phyloP scores from a whole-genome alignment of 2,797 vertebrate species.

The Microctenopoma stevenorrisi region DNA sequence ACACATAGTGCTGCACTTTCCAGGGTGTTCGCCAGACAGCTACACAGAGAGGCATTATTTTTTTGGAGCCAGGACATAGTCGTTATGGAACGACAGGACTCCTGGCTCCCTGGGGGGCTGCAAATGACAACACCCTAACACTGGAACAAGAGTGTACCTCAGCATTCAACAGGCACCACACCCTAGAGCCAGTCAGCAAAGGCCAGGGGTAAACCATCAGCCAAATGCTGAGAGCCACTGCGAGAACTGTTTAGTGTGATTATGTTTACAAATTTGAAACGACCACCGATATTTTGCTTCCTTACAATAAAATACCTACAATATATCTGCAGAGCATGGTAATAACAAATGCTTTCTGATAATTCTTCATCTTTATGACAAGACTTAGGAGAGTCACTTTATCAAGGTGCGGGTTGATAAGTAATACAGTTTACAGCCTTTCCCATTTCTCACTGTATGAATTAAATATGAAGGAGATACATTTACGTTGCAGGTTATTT shows the following conservation, averaged over 20 bases:
- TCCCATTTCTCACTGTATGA: neutral
- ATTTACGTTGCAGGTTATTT: neutral
- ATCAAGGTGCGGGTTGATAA: neutral
- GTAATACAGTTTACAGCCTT: neutral
- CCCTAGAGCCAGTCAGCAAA: slow-evolving; percentile 41
- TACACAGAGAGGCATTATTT: slow-evolving; percentile 82
- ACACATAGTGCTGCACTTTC: slow-evolving; percentile 81
- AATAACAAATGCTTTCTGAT: neutral
- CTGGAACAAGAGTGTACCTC: slow-evolving; percentile 67
- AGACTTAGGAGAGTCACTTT: neutral
- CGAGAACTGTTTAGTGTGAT: slow-evolving; percentile 22
- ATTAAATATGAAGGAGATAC: neutral
- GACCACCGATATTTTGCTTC: slow-evolving; percentile 17
- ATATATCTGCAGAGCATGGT: slow-evolving; percentile 13
- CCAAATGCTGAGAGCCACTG: slow-evolving; percentile 9
- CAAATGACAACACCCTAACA: slow-evolving; percentile 70
- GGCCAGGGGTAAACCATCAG: slow-evolving; percentile 41
- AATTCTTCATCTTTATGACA: neutral
- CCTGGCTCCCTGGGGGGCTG: slow-evolving; percentile 56
- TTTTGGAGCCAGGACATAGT: slow-evolving; percentile 58
- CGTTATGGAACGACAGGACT: slow-evolving; percentile 75
- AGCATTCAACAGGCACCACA: slow-evolving; percentile 44
- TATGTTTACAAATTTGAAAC: slow-evolving; percentile 31
- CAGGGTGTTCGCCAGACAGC: slow-evolving; percentile 73
- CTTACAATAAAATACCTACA: slow-evolving; percentile 7